Conservation (phyloP, 2,888 invertebrate species). For the Cheiracanthium punctorium region DNA sequence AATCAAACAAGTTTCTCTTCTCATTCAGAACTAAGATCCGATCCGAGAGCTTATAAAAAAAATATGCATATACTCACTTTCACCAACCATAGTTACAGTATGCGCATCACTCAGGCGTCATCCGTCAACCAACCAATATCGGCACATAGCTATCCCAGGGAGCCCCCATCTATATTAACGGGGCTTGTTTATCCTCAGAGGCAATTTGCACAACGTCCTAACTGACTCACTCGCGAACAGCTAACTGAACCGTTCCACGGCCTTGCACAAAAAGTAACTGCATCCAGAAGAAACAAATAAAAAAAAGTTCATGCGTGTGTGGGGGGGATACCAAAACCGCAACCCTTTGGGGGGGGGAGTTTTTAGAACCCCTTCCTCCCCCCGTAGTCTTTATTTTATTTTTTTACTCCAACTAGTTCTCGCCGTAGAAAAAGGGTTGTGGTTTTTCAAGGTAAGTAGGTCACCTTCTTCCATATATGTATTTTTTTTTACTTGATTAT, state of each 20-base stretch:
- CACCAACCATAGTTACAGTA: neutral
- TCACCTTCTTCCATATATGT: constrained; percentile 26
- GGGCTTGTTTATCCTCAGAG: neutral
- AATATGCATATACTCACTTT: neutral
- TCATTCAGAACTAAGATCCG: too few species aligned
- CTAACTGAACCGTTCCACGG: constrained; percentile 27
- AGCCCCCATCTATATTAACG: neutral
- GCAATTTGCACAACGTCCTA: constrained; percentile 29
- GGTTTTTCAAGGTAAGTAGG: constrained; percentile 63
- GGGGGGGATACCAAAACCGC: constrained; percentile 33
- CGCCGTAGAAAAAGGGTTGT: constrained; percentile 23
- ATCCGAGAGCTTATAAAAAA: too few species aligned
- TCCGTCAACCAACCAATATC: constrained; percentile 3
- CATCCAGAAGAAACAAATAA: constrained; percentile 19
- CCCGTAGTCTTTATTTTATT: constrained; percentile 22
- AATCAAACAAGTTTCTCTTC: too few species aligned
- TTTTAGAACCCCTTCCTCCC: neutral
- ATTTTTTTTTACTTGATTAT: neutral
- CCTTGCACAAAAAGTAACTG: constrained; percentile 42
- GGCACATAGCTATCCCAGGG: neutral
- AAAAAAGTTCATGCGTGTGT: neutral
- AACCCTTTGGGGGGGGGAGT: constrained; percentile 31
- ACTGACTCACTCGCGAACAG: constrained; percentile 36
- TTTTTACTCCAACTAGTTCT: constrained; percentile 36
- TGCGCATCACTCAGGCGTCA: constrained; percentile 3